These are phyloP conservation scores for Aegithalos caudatus DNA, from an alignment of 2,113 vertebrate species.

Conservation along the genomic window DNA sequence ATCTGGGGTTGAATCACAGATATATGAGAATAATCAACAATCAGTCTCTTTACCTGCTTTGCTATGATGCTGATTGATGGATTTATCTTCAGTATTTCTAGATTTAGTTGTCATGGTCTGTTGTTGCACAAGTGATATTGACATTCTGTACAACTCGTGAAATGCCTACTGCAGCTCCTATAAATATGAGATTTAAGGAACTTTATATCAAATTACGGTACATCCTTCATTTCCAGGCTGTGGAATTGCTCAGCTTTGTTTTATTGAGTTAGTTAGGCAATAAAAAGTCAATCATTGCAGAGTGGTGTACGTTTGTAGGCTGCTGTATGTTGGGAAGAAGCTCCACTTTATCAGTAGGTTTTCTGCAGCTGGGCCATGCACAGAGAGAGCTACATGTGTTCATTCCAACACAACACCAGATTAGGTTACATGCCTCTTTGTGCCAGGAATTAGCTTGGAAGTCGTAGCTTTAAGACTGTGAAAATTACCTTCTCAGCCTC, in stretches of 20 bases:
- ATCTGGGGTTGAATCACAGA: background rate
- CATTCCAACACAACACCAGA: background rate
- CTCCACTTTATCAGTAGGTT: background rate
- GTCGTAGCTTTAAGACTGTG: background rate
- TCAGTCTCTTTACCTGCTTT: background rate
- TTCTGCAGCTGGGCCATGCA: background rate
- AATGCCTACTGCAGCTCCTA: background rate
- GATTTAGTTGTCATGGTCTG: background rate
- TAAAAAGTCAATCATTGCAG: background rate
- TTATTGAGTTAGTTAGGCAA: background rate
- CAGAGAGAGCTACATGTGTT: accelerated
- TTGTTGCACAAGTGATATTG: background rate
- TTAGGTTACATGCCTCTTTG: background rate
- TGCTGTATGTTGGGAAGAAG: background rate
- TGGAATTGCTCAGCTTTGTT: background rate
- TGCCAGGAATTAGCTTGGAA: background rate
- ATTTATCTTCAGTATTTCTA: background rate
- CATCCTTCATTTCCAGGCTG: background rate
- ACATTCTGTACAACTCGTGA: background rate
- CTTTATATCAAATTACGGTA: background rate
- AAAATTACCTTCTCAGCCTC: background rate
- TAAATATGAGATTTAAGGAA: background rate
- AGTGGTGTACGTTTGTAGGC: background rate
- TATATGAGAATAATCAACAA: background rate
- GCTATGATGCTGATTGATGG: background rate